Percentiles rank a stretch among this genome's conserved stretches.
These are phyloP conservation scores for Tadarida brasiliensis DNA, from an alignment of 2,797 vertebrate species.

Conservation along the genomic window DNA sequence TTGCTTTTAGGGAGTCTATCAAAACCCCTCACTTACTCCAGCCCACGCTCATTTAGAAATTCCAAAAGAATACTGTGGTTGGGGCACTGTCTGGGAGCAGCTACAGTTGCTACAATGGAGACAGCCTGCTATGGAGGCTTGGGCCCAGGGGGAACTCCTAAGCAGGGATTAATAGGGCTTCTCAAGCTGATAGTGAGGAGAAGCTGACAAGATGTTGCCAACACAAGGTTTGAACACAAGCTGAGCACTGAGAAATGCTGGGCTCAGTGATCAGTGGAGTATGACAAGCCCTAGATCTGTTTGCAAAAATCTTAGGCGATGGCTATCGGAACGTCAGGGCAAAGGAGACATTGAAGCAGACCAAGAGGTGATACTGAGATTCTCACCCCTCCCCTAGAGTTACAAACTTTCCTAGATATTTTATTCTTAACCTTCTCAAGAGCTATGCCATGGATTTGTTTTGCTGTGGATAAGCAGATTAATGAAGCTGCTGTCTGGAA, in stretches of 20 bases:
- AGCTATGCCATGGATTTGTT: background rate
- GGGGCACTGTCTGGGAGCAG: constrained; percentile 44
- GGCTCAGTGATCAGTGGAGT: background rate
- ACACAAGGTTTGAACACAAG: background rate
- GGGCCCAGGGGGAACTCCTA: background rate
- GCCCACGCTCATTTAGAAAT: constrained; percentile 68
- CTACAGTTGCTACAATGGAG: background rate
- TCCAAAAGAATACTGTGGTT: constrained; percentile 58
- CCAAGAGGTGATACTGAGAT: background rate
- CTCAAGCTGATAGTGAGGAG: background rate
- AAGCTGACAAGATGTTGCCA: background rate
- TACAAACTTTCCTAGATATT: constrained; percentile 17
- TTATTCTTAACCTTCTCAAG: background rate
- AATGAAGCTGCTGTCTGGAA: background rate
- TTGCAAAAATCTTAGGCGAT: background rate
- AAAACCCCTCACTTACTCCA: constrained; percentile 70
- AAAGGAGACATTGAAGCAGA: background rate
- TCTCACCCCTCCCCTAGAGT: background rate
- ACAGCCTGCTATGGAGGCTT: background rate
- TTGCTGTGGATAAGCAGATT: background rate
- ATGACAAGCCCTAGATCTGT: background rate
- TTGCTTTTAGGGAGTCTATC: constrained; percentile 75
- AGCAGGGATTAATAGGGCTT: background rate
- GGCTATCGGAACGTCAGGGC: background rate
- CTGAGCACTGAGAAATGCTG: background rate